Evolutionary conservation across 2,797 vertebrate species (phyloP), one percentile per base, ranked within the genome.

Genomic region (Remorina albescens): DNA sequence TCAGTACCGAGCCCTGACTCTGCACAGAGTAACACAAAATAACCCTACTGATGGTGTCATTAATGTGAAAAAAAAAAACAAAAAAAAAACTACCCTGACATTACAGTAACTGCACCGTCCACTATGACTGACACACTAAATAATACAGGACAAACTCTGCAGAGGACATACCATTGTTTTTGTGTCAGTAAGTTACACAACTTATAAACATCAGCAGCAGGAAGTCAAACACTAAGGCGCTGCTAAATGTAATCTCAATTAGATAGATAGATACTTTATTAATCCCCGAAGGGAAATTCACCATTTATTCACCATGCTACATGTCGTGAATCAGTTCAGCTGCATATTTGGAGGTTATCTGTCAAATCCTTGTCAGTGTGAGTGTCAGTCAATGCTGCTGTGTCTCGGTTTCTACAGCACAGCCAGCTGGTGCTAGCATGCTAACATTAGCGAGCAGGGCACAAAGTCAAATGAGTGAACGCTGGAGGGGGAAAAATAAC

Each of bases 361-460:
- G 19, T 62, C 3, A 74, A 36, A 73, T 19, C 16, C 30, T n/a
- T 49, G 2, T 30, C 30, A 30, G 30, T 30, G 30, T 30, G 3
- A 30, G 30, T 30, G 32, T 32, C 2, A 42, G 18, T 39, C 16
- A 53, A 9, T n/a, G n/a, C n/a, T n/a, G 42, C 5, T 19, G 55
- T 23, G 19, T 4, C 8, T 16, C 5, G 2, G 34, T 41, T 53
- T 4, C 2, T 21, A 46, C 39, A 10, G 11, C 51, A 59, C 51
- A 26, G 49, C 25, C 67, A 74, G 42, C 47, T 70, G 44, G 49
- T 26, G 9, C 37, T 25, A 60, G 60, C 63, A 58, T 32, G 78
- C 80, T 86, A 86, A 76, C 47, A 4, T 56, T 42, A 82, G 82
- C 78, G 82, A 81, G 72, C 66, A 66, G n/a, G 25, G 19, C 51